phyloP scores from a whole-genome alignment of 2,797 vertebrate genomes.

The Sparidentex hasta region DNA sequence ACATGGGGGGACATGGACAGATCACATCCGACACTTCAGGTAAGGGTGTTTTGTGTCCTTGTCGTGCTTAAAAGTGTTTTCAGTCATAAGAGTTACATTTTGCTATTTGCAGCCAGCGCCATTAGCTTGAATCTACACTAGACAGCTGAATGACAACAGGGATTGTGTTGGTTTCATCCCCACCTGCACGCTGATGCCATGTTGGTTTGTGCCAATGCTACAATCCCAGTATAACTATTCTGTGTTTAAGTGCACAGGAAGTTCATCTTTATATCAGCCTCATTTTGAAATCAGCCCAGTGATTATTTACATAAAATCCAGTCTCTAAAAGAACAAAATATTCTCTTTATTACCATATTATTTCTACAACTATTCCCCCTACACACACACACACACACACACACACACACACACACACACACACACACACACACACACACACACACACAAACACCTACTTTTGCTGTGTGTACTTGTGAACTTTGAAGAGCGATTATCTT shows the following conservation, averaged over 20 bases:
- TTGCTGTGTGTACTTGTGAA: slow-evolving; percentile 18
- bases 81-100: not conserved
- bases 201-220: too few relatives aligned
- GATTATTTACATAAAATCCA: slow-evolving; percentile 24
- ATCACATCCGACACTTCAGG: slow-evolving; percentile 91
- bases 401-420: too few relatives aligned
- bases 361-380: not conserved
- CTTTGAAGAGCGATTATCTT: slow-evolving; percentile 31
- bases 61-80: not conserved
- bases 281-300: slow-evolving; percentile 2
- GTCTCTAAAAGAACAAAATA: slow-evolving; percentile 30
- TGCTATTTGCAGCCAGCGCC: not conserved
- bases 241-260: not conserved
- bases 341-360: slow-evolving; percentile 26
- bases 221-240: not conserved
- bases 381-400: too few relatives aligned
- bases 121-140: not conserved
- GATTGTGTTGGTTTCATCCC: not conserved
- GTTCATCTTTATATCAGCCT: not conserved
- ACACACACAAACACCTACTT: not conserved
- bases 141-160: not conserved
- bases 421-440: too few relatives aligned
- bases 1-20: slow-evolving; percentile 91
- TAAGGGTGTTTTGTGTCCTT: slow-evolving; percentile 56
- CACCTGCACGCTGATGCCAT: too few relatives aligned